Evolutionary conservation across 2,797 vertebrate species (phyloP).

Genomic region (Rhodeus uyekii): DNA sequence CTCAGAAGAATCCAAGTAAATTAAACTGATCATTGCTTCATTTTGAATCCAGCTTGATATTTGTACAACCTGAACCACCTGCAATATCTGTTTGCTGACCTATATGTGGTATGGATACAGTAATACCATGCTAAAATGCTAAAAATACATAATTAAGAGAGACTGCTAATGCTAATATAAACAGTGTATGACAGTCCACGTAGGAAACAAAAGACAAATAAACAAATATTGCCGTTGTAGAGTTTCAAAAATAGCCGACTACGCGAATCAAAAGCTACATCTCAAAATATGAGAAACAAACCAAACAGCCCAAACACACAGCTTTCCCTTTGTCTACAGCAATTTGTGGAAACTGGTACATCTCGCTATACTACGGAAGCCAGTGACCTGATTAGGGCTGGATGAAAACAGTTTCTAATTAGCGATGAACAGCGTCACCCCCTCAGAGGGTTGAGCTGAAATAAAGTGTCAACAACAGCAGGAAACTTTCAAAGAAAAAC

Average conservation of each 20-base stretch:
- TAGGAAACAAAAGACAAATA: constrained; percentile 10
- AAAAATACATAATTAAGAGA: constrained; percentile 8
- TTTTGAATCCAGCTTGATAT: constrained; percentile 25
- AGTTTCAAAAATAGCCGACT: constrained; percentile 23
- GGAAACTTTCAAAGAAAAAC: constrained; percentile 52
- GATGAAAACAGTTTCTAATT: constrained; percentile 58
- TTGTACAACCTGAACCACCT: constrained; percentile 30
- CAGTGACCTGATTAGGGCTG: constrained; percentile 51
- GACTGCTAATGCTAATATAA: not conserved
- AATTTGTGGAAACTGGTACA: constrained; percentile 45
- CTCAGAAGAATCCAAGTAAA: not conserved
- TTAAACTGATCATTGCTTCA: not conserved
- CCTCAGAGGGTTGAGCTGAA: constrained; percentile 40
- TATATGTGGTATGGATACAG: not conserved
- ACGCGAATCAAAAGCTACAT: constrained; percentile 22
- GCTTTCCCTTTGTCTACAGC: constrained; percentile 27
- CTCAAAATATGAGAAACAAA: not conserved
- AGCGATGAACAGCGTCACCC: constrained; percentile 44
- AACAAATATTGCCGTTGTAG: constrained; percentile 1
- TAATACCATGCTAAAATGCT: not conserved
- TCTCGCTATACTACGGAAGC: constrained; percentile 48
- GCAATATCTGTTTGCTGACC: constrained; percentile 14
- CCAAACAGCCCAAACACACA: constrained; percentile 27
- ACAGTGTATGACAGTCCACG: not conserved
- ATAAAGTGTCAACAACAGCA: constrained; percentile 56